Base-by-base conservation (phyloP, 1,140 invertebrate genomes). In the Euwallacea fornicatus region DNA sequence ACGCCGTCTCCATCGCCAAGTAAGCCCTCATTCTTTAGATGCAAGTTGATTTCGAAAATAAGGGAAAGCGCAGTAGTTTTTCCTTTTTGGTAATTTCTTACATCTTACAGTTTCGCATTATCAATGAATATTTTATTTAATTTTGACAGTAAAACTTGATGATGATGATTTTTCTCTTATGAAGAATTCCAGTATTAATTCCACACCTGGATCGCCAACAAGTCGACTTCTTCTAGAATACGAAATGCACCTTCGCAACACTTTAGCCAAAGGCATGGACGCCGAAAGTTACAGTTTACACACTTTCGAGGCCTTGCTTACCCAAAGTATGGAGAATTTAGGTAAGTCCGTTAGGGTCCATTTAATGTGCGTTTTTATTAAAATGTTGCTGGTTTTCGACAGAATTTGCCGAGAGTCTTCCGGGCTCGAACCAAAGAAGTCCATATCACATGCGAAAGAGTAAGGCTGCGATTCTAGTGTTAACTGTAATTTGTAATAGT, bases 321-420 rank as follows among this genome's bases (percentile, higher is more conserved):
- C 93, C 61, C 94, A 96, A 83, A 95, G 93, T 83, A 96, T 96
- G 93, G 95, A 97, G 83, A 96, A 97, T 84, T 86, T 97, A 83
- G 94, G 92, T 93, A 83, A 42, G 41, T 33, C 21, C 21, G 4
- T 33, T 33, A 33, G 4, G 21, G 21, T 33, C 21, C 4, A 33
- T 33, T 33, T 33, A 33, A 43, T 11, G 8, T 33, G 2, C 44
- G 13, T 13, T 61, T 61, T 43, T 11, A 61, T 42, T 41, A 42
- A 21, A 8, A 11, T 21, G 16, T 50, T 50, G 4, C 11, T 7
- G 16, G 7, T 64, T 64, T 64, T 50, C 21, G 21, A 33, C 21
- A 93, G 91, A 94, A 87, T 92, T 93, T 81, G 91, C 91, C 73
- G 91, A 94, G 84, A 93, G 91, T 83, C 84, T 93, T 81, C 91